Evolutionary conservation across 2,113 vertebrate genomes (phyloP).

Genomic region (Trochalopteron elliotii): DNA sequence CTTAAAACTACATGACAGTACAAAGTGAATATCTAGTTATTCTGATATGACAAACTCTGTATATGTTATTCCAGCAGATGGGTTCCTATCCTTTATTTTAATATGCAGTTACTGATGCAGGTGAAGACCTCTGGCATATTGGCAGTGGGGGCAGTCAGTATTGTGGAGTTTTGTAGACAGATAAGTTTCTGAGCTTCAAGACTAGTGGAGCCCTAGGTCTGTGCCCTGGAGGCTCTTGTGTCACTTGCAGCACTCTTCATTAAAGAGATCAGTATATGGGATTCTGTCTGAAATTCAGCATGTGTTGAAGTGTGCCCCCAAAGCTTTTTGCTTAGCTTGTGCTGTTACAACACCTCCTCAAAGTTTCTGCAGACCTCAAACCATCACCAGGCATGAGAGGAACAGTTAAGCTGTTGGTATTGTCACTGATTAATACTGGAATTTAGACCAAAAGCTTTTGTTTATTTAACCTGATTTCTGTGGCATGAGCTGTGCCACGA

Average conservation of each 20-base stretch:
- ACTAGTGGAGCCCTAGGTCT: rapidly evolving
- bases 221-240: neutral
- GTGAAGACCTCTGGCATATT: neutral
- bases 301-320: neutral
- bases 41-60: neutral
- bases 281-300: neutral
- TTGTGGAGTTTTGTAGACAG: neutral
- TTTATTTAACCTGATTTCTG: neutral
- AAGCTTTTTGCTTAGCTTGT: neutral
- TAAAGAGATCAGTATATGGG: neutral
- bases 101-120: neutral
- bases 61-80: neutral
- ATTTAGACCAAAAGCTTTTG: neutral
- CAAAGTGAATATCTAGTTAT: neutral
- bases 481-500: neutral
- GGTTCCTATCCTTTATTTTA: neutral
- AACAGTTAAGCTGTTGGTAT: neutral
- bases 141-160: neutral
- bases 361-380: neutral
- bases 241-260: neutral
- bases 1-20: neutral
- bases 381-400: neutral
- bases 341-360: neutral
- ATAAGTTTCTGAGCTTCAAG: neutral
- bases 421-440: neutral